A percentile compares a stretch with the other conserved stretches of the same genome.
phyloP scores from a whole-genome alignment of 2,113 vertebrate genomes.

The Callaeas wilsoni region DNA sequence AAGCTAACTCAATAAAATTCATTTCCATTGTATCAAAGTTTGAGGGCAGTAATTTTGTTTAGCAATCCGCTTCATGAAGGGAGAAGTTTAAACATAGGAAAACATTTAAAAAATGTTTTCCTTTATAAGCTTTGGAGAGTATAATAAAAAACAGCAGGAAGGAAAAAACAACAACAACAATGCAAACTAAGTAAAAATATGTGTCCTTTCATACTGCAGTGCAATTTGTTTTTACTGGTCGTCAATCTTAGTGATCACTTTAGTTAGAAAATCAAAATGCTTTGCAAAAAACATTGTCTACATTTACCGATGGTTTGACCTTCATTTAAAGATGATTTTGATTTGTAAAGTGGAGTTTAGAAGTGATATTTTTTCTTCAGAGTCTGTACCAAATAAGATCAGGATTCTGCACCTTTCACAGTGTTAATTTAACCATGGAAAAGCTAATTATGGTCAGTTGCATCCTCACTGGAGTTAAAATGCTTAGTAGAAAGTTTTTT shows the following conservation, averaged over 20 bases:
- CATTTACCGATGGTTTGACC: neutral
- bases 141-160: neutral
- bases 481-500: neutral
- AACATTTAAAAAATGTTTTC: neutral
- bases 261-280: neutral
- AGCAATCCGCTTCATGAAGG: neutral
- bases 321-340: neutral
- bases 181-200: neutral
- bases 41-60: neutral
- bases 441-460: neutral
- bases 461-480: neutral
- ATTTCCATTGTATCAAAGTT: neutral
- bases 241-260: neutral
- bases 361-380: neutral
- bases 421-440: neutral
- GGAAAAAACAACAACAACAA: neutral
- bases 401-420: neutral
- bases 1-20: neutral
- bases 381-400: neutral
- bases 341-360: neutral
- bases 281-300: neutral
- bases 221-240: neutral
- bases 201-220: neutral
- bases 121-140: neutral
- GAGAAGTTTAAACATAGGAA: neutral